These are phyloP conservation scores for Synaphobranchus kaupii DNA, from an alignment of 2,797 vertebrate genomes.

Conservation along the genomic window DNA sequence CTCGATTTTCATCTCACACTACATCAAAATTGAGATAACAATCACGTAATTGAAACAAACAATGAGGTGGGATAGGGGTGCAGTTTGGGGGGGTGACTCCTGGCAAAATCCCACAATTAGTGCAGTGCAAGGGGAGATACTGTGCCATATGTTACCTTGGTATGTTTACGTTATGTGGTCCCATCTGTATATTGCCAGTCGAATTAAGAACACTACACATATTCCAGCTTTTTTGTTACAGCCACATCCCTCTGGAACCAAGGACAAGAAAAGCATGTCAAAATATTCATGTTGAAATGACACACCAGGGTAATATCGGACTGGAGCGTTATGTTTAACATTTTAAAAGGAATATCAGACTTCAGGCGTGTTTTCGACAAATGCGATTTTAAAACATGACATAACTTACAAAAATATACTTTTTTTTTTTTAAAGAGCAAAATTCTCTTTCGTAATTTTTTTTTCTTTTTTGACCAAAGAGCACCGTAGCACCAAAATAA, in stretches of 20 bases:
- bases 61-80: background rate
- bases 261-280: slow-evolving; percentile 45
- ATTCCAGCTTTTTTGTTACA: slow-evolving; percentile 45
- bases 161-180: background rate
- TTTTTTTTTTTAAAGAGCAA: too few species aligned
- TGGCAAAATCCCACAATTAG: background rate
- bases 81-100: background rate
- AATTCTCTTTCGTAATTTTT: too few species aligned
- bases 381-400: slow-evolving; percentile 15
- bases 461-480: too few species aligned
- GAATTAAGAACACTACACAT: slow-evolving; percentile 41
- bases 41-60: background rate
- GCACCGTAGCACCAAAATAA: too few species aligned
- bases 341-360: slow-evolving; percentile 63
- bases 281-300: slow-evolving; percentile 50
- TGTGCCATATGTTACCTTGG: background rate
- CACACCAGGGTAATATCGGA: slow-evolving; percentile 58
- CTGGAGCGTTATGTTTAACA: slow-evolving; percentile 68
- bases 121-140: background rate
- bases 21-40: background rate
- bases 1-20: background rate
- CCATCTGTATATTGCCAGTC: background rate
- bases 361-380: slow-evolving; percentile 41
- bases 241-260: slow-evolving; percentile 43
- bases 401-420: too few species aligned